Evolutionary conservation across 2,113 vertebrate genomes (phyloP).

Genomic region (Eonycteris spelaea): DNA sequence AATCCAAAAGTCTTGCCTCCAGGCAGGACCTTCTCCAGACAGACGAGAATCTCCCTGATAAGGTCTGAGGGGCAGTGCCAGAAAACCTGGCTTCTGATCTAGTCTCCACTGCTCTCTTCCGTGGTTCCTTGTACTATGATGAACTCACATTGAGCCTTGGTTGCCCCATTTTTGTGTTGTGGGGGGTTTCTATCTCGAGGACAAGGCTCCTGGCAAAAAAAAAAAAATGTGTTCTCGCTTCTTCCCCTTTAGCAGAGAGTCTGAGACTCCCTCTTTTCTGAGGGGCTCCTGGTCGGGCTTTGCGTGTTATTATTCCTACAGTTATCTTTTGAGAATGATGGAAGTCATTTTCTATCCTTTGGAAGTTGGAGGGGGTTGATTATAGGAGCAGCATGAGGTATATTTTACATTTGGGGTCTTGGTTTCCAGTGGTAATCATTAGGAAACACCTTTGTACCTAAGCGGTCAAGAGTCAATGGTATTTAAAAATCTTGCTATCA

Average conservation of each 20-base stretch:
- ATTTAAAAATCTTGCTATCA: neutral
- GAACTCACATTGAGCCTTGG: neutral
- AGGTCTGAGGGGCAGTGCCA: neutral
- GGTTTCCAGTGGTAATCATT: neutral
- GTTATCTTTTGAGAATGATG: neutral
- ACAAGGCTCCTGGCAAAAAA: neutral
- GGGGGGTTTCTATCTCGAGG: neutral
- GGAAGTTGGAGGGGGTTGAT: neutral
- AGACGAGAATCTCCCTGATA: neutral
- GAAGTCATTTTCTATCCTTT: neutral
- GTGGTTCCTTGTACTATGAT: neutral
- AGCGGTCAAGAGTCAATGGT: neutral
- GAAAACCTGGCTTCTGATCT: neutral
- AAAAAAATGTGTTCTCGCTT: neutral
- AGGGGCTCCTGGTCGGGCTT: neutral
- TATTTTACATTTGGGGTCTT: neutral
- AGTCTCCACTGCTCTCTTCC: neutral
- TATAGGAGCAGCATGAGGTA: neutral
- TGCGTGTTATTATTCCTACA: neutral
- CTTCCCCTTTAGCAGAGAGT: neutral
- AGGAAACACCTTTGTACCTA: neutral
- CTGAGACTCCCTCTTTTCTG: neutral
- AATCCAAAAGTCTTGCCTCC: conserved; percentile 42
- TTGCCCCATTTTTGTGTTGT: neutral
- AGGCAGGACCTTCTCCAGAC: conserved; percentile 35